Base-by-base conservation (phyloP, 2,797 vertebrate species). In the Eospalax fontanierii region DNA sequence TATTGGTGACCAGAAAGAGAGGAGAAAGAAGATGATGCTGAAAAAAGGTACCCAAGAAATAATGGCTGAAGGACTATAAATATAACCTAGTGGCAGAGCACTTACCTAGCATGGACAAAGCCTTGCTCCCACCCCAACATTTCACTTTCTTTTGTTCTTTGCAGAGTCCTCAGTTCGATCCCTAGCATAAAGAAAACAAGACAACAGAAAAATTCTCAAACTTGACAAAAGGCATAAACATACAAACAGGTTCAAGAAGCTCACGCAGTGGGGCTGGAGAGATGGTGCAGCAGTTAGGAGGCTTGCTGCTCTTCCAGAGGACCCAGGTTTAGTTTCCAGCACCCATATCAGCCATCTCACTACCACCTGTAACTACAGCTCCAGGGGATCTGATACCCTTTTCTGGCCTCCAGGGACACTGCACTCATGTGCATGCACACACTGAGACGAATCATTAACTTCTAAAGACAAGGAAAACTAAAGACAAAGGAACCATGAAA, bases 171-270 rank as follows among this genome's bases (percentile, higher is more conserved):
- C n/a, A 16, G 73, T 75, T 75, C 46, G 40, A 46, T 46, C 40
- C 40, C 40, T 4, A 75, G 40, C 24, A 70, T 22, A 8, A 24
- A 66, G n/a, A 85, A 92, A 46, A 85, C 86, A 89, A 38, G 57
- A 91, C 86, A 40, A 2, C 43, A 70, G 59, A 74, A 90, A 70
- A 59, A 71, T 65, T 57, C 68, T 76, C 54, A 74, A 92, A 95
- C 85, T 74, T 92, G 78, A 50, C 71, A 91, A 87, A 95, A 93
- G 33, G 70, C 81, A 79, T 54, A 87, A 93, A 79, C 30, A 22
- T 87, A 87, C 21, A 90, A n/a, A 79, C 26, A 87, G 38, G 78
- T 93, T 95, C 43, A 75, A 82, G 81, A 89, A 87, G 40, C 54
- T 30, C 50, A 93, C 89, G 76, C 28, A 80, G 75, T 93, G 87